Evolutionary conservation across 2,113 vertebrate genomes (phyloP).

Genomic region (Hassar affinis): DNA sequence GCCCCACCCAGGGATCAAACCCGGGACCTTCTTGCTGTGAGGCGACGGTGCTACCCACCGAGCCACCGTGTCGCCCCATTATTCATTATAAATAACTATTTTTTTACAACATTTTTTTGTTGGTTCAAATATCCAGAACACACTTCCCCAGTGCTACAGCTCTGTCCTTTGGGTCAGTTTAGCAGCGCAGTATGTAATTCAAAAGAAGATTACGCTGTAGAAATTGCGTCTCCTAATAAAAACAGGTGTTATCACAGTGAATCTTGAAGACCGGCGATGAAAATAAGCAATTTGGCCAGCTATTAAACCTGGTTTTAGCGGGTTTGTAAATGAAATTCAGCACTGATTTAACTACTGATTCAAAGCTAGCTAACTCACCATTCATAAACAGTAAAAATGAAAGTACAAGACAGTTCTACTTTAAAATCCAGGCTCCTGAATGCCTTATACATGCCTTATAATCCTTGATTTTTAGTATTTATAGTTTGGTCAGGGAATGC

Average conservation of each 20-base stretch:
- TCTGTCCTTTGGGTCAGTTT: not conserved
- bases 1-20: too few species aligned
- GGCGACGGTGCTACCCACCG: too few species aligned
- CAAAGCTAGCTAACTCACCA: not conserved
- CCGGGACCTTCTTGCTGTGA: too few species aligned
- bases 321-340: not conserved
- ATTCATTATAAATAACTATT: not conserved
- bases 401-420: not conserved
- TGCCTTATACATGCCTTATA: not conserved
- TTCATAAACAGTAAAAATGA: not conserved
- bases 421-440: not conserved
- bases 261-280: not conserved
- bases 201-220: not conserved
- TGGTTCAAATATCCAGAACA: not conserved
- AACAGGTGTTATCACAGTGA: not conserved
- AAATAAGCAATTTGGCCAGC: not conserved
- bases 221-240: not conserved
- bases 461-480: not conserved
- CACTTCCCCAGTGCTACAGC: not conserved
- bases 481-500: not conserved
- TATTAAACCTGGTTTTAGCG: not conserved
- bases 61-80: too few species aligned
- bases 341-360: not conserved
- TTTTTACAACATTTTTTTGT: not conserved
- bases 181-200: not conserved